Evolutionary conservation across 2,888 invertebrate genomes (phyloP).

Genomic region (Amphipoea lucens): DNA sequence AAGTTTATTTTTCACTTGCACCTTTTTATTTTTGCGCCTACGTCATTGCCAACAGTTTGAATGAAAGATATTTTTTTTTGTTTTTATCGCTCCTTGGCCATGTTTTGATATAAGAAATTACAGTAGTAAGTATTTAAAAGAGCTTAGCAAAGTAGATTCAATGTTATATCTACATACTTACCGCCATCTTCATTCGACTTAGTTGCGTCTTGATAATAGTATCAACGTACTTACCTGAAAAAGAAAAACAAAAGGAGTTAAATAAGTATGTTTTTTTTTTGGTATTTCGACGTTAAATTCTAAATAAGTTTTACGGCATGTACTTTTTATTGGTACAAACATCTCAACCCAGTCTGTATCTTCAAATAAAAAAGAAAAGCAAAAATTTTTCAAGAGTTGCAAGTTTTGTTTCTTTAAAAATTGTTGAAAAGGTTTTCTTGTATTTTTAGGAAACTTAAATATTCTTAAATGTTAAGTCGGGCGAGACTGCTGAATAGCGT

Average conservation of each 20-base stretch:
- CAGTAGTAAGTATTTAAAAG: not conserved
- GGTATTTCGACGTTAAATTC: not conserved
- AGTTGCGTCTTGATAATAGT: not conserved
- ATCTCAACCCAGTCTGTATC: constrained; percentile 18
- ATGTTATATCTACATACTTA: constrained; percentile 1
- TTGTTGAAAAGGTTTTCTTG: constrained; percentile 32
- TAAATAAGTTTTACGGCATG: not conserved
- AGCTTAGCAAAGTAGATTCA: not conserved
- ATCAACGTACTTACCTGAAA: constrained; percentile 44
- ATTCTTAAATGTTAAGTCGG: constrained; percentile 45
- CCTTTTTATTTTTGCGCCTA: not conserved
- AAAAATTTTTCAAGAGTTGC: constrained; percentile 22
- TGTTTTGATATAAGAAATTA: not conserved
- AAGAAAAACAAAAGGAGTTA: constrained; percentile 3
- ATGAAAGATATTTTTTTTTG: not conserved
- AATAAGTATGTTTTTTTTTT: not conserved
- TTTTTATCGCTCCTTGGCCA: not conserved
- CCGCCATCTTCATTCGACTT: not conserved
- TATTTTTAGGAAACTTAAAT: constrained; percentile 45
- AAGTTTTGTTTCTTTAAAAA: constrained; percentile 20
- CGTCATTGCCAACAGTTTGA: not conserved
- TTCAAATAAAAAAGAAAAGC: constrained; percentile 27
- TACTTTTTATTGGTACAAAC: constrained; percentile 4
- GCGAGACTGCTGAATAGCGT: constrained; percentile 26
- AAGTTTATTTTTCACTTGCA: not conserved